Evolutionary conservation across 1,140 invertebrate genomes (phyloP).

Genomic region (Solenopsis fugax): DNA sequence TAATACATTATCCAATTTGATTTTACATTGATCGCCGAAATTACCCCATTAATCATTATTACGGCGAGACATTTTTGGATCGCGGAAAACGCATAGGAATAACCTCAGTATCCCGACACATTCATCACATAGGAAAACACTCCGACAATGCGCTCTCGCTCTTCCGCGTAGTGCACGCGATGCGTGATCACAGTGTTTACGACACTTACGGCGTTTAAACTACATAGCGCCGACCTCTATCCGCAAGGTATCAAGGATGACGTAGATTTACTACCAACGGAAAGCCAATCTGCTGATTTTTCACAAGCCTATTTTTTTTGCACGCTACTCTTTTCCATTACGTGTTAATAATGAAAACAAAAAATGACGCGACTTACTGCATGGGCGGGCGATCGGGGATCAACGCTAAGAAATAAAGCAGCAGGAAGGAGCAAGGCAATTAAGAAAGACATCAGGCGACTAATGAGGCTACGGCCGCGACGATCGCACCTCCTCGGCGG

Average conservation of each 20-base stretch:
- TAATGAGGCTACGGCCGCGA: constrained; percentile 83
- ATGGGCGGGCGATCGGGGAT: constrained; percentile 79
- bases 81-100: constrained; percentile 26
- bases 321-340: background rate
- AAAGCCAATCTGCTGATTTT: background rate
- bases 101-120: constrained; percentile 34
- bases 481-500: constrained; percentile 70
- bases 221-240: constrained; percentile 19
- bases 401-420: constrained; percentile 80
- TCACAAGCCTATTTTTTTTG: constrained; percentile 5
- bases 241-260: constrained; percentile 21
- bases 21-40: constrained; percentile 25
- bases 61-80: constrained; percentile 23
- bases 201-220: constrained; percentile 50
- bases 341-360: background rate
- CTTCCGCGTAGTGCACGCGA: constrained; percentile 57
- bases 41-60: constrained; percentile 56
- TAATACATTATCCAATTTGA: constrained; percentile 32
- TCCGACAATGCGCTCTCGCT: constrained; percentile 50
- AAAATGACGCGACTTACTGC: background rate
- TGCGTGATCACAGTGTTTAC: constrained; percentile 66
- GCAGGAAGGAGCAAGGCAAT: constrained; percentile 79
- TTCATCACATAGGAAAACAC: constrained; percentile 52
- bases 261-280: background rate
- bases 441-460: constrained; percentile 85